These are phyloP conservation scores for Acrocephalus arundinaceus DNA, from an alignment of 2,113 vertebrate genomes.

Conservation along the genomic window DNA sequence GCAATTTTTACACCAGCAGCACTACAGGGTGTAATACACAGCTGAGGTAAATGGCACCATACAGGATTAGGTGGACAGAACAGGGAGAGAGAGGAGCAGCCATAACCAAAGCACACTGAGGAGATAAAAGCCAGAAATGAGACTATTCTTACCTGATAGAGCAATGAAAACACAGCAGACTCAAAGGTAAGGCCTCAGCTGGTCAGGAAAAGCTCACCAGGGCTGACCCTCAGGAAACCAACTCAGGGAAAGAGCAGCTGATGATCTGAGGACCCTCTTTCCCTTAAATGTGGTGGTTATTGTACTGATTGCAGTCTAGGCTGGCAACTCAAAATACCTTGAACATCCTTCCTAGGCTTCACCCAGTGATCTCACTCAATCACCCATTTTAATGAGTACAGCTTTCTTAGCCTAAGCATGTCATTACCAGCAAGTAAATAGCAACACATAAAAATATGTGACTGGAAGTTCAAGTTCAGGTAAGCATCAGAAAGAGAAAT, in stretches of 20 bases:
- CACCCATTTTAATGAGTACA: background rate
- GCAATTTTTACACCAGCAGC: background rate
- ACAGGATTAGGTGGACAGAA: background rate
- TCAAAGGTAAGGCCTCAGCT: background rate
- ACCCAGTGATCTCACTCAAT: background rate
- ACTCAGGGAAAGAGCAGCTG: background rate
- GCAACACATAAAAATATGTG: background rate
- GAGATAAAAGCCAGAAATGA: background rate
- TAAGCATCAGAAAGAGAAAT: background rate
- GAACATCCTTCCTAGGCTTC: background rate
- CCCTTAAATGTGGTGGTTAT: background rate
- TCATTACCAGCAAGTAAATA: background rate
- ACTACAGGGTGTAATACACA: background rate
- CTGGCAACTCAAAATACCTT: background rate
- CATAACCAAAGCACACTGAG: fast-evolving
- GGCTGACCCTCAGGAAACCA: background rate
- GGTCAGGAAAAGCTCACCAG: background rate
- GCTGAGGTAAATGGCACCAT: background rate
- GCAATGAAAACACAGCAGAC: background rate
- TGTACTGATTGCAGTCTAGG: background rate
- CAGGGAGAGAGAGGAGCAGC: background rate
- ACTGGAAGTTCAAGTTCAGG: background rate
- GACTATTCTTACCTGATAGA: background rate
- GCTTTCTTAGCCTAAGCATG: background rate
- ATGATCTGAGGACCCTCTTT: background rate